A percentile compares a stretch with the other conserved stretches of the same genome.
phyloP scores from a whole-genome alignment of 2,797 vertebrate genomes.

The Anguilla pacifica region DNA sequence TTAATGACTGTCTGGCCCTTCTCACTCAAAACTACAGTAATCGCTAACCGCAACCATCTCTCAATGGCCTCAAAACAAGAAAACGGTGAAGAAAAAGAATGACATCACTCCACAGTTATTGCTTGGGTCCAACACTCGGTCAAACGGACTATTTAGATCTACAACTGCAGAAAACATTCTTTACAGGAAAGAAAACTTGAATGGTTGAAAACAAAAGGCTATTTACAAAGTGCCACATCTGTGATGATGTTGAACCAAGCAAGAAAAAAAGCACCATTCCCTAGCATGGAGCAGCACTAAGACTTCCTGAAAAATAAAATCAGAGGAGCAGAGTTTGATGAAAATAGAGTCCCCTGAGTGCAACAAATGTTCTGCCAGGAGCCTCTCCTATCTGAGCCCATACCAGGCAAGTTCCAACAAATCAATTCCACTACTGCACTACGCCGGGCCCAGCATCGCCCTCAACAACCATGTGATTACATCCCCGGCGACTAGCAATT shows the following conservation, averaged over 20 bases:
- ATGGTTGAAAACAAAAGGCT: background rate
- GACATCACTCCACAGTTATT: background rate
- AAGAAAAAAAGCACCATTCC: background rate
- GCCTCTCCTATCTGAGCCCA: conserved; percentile 38
- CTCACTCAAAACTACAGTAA: background rate
- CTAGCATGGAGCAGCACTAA: background rate
- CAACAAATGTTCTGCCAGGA: conserved; percentile 48
- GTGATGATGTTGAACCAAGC: background rate
- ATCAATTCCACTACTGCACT: conserved; percentile 43
- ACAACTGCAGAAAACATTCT: background rate
- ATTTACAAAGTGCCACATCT: background rate
- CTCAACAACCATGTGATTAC: conserved; percentile 27
- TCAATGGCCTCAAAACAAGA: conserved; percentile 1
- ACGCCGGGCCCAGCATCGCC: conserved; percentile 38
- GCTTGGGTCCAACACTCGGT: background rate
- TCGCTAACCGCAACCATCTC: background rate
- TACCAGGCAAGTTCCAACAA: conserved; percentile 50
- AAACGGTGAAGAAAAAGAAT: background rate
- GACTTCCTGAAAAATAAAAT: background rate
- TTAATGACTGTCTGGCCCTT: background rate
- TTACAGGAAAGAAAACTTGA: background rate
- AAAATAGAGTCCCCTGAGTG: background rate
- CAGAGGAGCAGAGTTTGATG: background rate
- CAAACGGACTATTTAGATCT: background rate
- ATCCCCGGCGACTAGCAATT: conserved; percentile 23